These are phyloP conservation scores for Napeogenes inachia DNA, from an alignment of 2,888 invertebrate species.

Conservation along the genomic window DNA sequence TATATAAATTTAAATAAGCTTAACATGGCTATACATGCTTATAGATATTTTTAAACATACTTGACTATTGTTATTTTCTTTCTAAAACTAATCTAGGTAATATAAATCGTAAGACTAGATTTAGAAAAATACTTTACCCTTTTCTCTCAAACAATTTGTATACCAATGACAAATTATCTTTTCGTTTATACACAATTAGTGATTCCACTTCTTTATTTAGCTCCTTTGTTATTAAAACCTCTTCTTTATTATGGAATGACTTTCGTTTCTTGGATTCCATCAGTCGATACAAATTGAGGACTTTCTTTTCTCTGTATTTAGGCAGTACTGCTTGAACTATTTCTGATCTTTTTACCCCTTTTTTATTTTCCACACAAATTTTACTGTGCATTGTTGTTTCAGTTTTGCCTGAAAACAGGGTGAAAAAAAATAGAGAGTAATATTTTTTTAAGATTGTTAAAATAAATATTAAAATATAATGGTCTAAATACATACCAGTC, in stretches of 20 bases:
- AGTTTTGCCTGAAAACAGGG: slow-evolving; percentile 35
- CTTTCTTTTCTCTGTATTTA: slow-evolving; percentile 55
- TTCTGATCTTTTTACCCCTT: slow-evolving; percentile 53
- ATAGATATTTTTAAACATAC: too few species aligned
- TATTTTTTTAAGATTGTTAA: background rate
- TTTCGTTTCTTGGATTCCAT: slow-evolving; percentile 27
- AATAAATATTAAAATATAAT: background rate
- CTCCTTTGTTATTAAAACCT: slow-evolving; percentile 53
- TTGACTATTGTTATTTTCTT: too few species aligned
- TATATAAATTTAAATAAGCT: too few species aligned
- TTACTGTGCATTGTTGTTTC: slow-evolving; percentile 62
- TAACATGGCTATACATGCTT: too few species aligned
- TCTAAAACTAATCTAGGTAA: background rate
- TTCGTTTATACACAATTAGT: slow-evolving; percentile 56
- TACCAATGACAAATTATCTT: slow-evolving; percentile 47
- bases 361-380: slow-evolving; percentile 45
- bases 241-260: slow-evolving; percentile 34
- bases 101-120: background rate
- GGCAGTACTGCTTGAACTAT: slow-evolving; percentile 58
- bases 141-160: slow-evolving; percentile 44
- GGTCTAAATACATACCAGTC: slow-evolving; percentile 41
- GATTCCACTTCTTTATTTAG: slow-evolving; percentile 49
- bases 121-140: slow-evolving; percentile 20
- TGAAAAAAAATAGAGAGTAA: background rate
- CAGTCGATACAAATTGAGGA: slow-evolving; percentile 38